Evolutionary conservation across 2,113 vertebrate genomes (phyloP).

Genomic region (Pseudonaja textilis): DNA sequence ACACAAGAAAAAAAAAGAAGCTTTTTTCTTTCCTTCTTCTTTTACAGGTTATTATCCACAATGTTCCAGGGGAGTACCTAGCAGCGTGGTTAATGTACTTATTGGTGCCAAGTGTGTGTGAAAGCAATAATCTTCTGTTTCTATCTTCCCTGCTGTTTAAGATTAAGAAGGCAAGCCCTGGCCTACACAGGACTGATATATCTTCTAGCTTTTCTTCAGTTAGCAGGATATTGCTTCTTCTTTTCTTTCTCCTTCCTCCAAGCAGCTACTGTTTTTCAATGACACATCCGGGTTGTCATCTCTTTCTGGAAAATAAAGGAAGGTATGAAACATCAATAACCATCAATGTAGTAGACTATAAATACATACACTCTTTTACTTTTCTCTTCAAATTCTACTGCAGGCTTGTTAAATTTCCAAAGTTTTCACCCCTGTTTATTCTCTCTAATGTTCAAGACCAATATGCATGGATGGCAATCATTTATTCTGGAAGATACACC

Average conservation of each 20-base stretch:
- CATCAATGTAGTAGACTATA: background rate
- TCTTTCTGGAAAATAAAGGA: slow-evolving; percentile 77
- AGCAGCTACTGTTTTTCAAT: slow-evolving; percentile 52
- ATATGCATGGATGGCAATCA: background rate
- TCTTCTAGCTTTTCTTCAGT: slow-evolving; percentile 20
- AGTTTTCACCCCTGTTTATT: background rate
- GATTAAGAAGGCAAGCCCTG: slow-evolving; percentile 15
- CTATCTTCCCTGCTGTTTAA: slow-evolving; percentile 20
- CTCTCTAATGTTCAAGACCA: slow-evolving; percentile 15
- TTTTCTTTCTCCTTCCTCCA: slow-evolving; percentile 38
- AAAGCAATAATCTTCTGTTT: slow-evolving; percentile 27
- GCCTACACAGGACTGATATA: background rate
- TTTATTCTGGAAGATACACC: background rate
- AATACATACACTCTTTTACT: background rate
- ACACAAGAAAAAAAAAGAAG: background rate
- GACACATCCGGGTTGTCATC: slow-evolving; percentile 80
- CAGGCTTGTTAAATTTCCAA: background rate
- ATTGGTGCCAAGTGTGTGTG: slow-evolving; percentile 16
- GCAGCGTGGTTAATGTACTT: slow-evolving; percentile 61
- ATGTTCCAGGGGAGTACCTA: slow-evolving; percentile 28
- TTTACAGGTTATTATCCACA: slow-evolving; percentile 26
- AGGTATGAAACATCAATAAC: slow-evolving; percentile 4
- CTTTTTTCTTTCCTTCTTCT: slow-evolving; percentile 24
- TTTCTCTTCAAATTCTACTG: slow-evolving; percentile 10
- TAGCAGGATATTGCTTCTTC: slow-evolving; percentile 30